A percentile compares a stretch with the other conserved stretches of the same genome.
Conservation (phyloP, 2,797 vertebrate genomes). For the Oryzias sinensis region DNA sequence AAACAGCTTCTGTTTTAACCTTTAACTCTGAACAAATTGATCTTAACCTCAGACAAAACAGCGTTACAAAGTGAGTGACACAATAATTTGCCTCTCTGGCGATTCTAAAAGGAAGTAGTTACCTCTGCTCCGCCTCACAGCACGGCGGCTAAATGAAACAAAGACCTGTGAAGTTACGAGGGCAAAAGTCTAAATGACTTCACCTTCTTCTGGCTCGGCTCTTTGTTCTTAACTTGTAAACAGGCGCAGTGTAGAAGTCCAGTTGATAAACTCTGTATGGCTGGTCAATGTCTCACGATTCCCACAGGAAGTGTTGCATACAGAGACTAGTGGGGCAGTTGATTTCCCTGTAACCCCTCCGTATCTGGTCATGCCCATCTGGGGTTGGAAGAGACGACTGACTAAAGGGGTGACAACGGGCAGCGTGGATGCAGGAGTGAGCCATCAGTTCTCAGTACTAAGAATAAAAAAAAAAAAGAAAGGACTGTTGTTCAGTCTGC, state of each 20-base stretch:
- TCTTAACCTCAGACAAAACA: constrained; percentile 31
- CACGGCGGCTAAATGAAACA: constrained; percentile 45
- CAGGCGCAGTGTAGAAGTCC: constrained; percentile 36
- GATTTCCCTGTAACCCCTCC: constrained; percentile 38
- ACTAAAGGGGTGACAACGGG: constrained; percentile 55
- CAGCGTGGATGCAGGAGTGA: constrained; percentile 38
- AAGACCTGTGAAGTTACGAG: constrained; percentile 33
- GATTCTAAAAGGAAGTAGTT: constrained; percentile 42
- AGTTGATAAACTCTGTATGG: constrained; percentile 46
- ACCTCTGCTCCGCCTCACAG: constrained; percentile 28
- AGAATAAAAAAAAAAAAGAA: constrained; percentile 6
- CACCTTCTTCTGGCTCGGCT: constrained; percentile 36
- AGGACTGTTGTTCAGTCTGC: constrained; percentile 43
- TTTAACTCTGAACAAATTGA: constrained; percentile 9
- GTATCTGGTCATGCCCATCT: constrained; percentile 38
- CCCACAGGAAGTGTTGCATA: constrained; percentile 21
- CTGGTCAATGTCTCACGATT: constrained; percentile 33
- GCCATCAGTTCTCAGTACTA: constrained; percentile 59
- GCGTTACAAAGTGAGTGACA: constrained; percentile 17
- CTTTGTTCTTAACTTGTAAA: constrained; percentile 43
- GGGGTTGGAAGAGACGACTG: constrained; percentile 38
- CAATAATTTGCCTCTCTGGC: constrained; percentile 21
- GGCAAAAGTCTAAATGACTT: constrained; percentile 28
- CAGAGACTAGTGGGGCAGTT: constrained; percentile 27
- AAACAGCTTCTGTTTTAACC: too few relatives aligned